Evolutionary conservation across 2,113 vertebrate genomes (phyloP).

Genomic region (Cariama cristata): DNA sequence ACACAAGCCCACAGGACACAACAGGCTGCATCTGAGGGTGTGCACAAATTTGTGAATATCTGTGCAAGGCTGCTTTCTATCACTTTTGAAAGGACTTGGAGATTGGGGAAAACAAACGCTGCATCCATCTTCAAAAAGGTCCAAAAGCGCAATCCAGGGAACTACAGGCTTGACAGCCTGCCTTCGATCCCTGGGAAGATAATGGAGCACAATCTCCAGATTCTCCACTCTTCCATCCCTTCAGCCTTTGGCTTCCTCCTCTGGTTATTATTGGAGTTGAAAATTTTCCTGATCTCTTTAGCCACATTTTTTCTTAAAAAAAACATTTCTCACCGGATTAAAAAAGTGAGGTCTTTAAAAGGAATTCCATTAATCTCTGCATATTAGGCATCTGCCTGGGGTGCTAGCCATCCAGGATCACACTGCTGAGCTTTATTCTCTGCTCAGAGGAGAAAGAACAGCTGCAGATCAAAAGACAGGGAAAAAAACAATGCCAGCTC

Average conservation of each 20-base stretch:
- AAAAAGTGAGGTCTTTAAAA: not conserved
- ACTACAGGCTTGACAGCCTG: not conserved
- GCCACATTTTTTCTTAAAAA: not conserved
- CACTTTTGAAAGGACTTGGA: not conserved
- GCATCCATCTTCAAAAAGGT: not conserved
- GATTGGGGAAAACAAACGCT: not conserved
- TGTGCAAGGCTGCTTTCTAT: not conserved
- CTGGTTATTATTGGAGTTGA: not conserved
- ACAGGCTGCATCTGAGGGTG: not conserved
- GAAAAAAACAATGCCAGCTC: accelerated
- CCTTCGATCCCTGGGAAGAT: not conserved
- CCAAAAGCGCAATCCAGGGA: not conserved
- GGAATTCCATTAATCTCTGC: not conserved
- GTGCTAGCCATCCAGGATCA: not conserved
- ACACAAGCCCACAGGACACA: not conserved
- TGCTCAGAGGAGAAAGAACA: not conserved
- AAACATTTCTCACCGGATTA: not conserved
- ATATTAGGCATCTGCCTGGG: not conserved
- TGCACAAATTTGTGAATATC: not conserved
- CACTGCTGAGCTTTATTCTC: not conserved
- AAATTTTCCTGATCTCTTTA: not conserved
- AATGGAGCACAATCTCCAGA: not conserved
- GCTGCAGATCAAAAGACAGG: not conserved
- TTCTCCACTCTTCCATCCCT: not conserved
- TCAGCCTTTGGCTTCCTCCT: not conserved